Base-by-base conservation (phyloP, 2,888 invertebrate genomes). In the Conops quadrifasciatus region DNA sequence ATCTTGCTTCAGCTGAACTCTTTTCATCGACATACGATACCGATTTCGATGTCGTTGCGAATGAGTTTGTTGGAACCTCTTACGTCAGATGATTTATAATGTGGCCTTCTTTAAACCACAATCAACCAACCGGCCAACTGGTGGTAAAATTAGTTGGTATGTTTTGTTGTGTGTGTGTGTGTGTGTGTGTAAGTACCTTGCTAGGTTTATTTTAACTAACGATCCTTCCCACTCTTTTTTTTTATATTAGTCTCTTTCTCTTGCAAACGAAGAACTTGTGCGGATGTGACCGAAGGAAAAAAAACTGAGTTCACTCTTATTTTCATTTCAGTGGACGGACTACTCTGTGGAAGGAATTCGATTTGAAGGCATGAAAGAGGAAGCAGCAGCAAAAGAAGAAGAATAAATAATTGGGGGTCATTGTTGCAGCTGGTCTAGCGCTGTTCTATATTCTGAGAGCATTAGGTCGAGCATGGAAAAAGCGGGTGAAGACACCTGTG, bases 241-340 rank as follows among this genome's bases (percentile, higher is more conserved):
- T 62, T 19, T 19, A 24, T 21, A 53, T 53, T 53, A 53, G 53
- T 36, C 36, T 15, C n/a, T 30, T 28, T 30, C 19, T 51, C 60
- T 67, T n/a, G n/a, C n/a, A n/a, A 67, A 67, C 49, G 49, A 45
- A 19, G 59, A n/a, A 67, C n/a, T 49, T 47, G 21, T 47, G 60
- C 19, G 67, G 49, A 49, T 60, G 15, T 65, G 53, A 36, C 56
- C 26, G 15, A 43, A 59, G 13, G 13, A 30, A 16, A 45, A 30
- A 51, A 21, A n/a, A 24, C 36, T 19, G 24, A 28, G 59, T 67
- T 67, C 67, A 67, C 67, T 67, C 45, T 59, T 30, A 43, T 26
- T 67, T 67, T 67, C 67, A 30, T 67, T 67, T 45, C 65, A 2
- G 49, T 16, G 9, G 5, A n/a, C n/a, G 45, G 19, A 16, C 16